Evolutionary conservation across 35 echinoderm and acorn worm genomes (phyloP).

Genomic region (Heliocidaris tuberculata): DNA sequence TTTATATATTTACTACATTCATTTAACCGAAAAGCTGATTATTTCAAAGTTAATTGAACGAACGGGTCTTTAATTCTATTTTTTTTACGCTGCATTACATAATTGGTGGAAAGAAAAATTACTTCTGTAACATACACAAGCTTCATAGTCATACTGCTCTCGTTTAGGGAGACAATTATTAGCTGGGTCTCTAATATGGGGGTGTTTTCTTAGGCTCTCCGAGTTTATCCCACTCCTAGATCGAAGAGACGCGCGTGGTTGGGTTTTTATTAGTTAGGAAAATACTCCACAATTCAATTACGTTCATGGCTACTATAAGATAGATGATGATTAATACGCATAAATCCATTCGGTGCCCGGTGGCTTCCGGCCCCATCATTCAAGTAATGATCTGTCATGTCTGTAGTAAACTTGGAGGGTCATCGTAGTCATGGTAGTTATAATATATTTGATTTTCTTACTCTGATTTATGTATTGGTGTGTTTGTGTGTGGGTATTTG

Average conservation of each 20-base stretch:
- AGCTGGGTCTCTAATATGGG: not conserved
- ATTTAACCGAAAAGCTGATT: too few relatives aligned
- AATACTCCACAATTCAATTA: conserved; percentile 3
- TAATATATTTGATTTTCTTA: not conserved
- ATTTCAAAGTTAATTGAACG: too few relatives aligned
- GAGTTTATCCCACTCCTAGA: not conserved
- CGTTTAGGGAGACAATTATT: not conserved
- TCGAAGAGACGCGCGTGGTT: not conserved
- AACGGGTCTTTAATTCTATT: too few relatives aligned
- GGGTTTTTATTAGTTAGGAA: conserved; percentile 17
- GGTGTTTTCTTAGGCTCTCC: not conserved
- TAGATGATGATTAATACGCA: not conserved
- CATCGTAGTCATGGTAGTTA: not conserved
- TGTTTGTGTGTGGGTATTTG: not conserved
- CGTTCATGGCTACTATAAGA: not conserved
- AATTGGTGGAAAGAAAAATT: too few relatives aligned
- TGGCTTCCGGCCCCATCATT: not conserved
- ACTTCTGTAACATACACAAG: too few relatives aligned
- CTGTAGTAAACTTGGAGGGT: not conserved
- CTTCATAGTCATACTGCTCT: not conserved
- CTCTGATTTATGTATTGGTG: not conserved
- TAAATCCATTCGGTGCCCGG: not conserved
- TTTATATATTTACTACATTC: too few relatives aligned
- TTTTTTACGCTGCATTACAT: too few relatives aligned
- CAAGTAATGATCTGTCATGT: not conserved